Evolutionary conservation across 92 coral and sea anemone genomes (phyloP), one percentile per base, ranked within the genome.

Genomic region (Nematostella vectensis): DNA sequence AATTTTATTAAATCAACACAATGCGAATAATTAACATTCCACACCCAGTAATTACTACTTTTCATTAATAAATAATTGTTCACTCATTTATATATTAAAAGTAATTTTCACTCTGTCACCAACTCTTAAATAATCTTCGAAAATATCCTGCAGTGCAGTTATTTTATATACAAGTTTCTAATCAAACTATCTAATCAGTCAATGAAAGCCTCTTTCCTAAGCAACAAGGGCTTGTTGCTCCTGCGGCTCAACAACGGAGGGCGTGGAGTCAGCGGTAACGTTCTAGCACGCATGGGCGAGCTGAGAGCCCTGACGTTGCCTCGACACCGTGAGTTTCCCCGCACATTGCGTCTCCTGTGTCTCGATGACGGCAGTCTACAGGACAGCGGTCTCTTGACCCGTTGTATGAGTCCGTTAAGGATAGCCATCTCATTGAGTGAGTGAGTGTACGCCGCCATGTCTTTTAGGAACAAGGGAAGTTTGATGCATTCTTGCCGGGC

Each of bases 381-480:
- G 3, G 64, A 73, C 12, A 84, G 51, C n/a, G 95, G 95, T 23
- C 88, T 60, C 54, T 63, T 71, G 60, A 81, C 62, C 57, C 62
- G 61, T 48, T 77, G 79, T 31, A 78, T 60, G 25, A 91, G 69
- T 27, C 98, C 87, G 67, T 91, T 91, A 16, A 83, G 40, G n/a
- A 74, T 44, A 43, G 89, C 88, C 47, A 91, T 91, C 61, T 91
- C 85, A 2, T 67, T 79, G 18, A 91, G 72, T 11, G 80, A 72
- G 59, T 77, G 70, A 67, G 77, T 87, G 67, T 91, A 91, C 16
- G 68, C 47, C 3, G 50, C 29, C 1, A 82, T 54, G 64, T 91
- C 85, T 53, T 71, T 76, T 21, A 91, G 25, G 50, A 91, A 91
- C 78, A 80, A 84, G 1, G 98, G 98, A 16, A 81, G 55, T 38